Conservation (phyloP, 2,797 vertebrate species). For the Enteromius treurensis region DNA sequence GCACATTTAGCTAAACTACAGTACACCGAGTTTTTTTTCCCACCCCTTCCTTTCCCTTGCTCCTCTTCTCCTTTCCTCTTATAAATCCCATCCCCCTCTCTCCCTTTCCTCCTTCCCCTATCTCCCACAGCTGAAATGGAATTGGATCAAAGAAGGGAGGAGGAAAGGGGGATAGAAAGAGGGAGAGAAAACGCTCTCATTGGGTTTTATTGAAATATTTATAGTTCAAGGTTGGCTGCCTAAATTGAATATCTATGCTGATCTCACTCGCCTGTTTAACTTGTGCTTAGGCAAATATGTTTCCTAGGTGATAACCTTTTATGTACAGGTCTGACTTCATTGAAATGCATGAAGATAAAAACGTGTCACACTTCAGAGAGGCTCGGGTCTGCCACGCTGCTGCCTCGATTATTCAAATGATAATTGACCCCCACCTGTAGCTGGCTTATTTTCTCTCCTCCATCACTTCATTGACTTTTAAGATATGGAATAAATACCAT, state of each 20-base stretch:
- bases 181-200: constrained; percentile 83
- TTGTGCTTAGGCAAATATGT: constrained; percentile 99
- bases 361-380: constrained; percentile 96
- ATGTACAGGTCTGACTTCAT: constrained; percentile 99
- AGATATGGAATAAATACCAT: constrained; percentile 88
- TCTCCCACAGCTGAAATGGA: constrained; percentile 94
- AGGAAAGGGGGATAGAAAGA: constrained; percentile 66
- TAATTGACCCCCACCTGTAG: constrained; percentile 99
- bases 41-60: constrained; percentile 68
- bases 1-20: constrained; percentile 95
- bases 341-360: constrained; percentile 99
- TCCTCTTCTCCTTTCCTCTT: constrained; percentile 34
- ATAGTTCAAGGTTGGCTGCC: constrained; percentile 99
- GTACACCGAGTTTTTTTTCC: constrained; percentile 91
- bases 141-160: constrained; percentile 92
- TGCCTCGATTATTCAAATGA: constrained; percentile 99
- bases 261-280: constrained; percentile 99
- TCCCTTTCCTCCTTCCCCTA: constrained; percentile 69
- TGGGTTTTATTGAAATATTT: constrained; percentile 99
- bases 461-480: constrained; percentile 96
- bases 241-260: constrained; percentile 99
- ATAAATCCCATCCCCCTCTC: constrained; percentile 44
- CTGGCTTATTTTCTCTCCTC: constrained; percentile 93
- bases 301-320: constrained; percentile 99
- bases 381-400: constrained; percentile 87